Percentiles rank a stretch among this genome's conserved stretches.
Conservation (phyloP, 1,140 invertebrate species). For the Thaumetopoea pityocampa region DNA sequence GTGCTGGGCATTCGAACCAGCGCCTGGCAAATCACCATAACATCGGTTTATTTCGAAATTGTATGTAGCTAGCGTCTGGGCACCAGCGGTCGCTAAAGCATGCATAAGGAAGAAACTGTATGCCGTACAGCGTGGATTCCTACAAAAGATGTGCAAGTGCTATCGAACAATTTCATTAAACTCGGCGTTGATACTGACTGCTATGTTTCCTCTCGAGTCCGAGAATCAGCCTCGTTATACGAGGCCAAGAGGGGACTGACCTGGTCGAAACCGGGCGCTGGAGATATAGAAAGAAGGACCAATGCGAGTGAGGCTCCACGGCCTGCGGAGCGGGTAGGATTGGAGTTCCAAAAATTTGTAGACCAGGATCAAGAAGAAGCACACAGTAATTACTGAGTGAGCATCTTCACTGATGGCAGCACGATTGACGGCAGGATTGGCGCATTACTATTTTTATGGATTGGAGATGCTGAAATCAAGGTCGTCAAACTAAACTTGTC, state of each 20-base stretch:
- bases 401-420: conserved; percentile 22
- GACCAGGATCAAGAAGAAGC: not conserved
- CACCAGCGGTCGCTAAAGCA: too few species aligned
- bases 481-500: conserved; percentile 6
- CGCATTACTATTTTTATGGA: conserved; percentile 16
- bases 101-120: too few species aligned
- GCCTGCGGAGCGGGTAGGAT: not conserved
- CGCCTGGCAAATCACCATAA: conserved; percentile 5
- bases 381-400: not conserved
- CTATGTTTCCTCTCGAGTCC: conserved; percentile 10
- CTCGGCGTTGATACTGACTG: conserved; percentile 9
- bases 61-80: too few species aligned
- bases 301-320: not conserved
- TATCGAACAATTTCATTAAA: conserved; percentile 13
- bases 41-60: conserved; percentile 14
- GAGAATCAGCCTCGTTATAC: not conserved
- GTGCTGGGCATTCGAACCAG: conserved; percentile 3
- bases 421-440: conserved; percentile 25
- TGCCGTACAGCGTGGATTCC: too few species aligned
- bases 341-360: conserved; percentile 1
- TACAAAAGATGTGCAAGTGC: too few species aligned
- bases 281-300: conserved; percentile 2
- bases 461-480: conserved; percentile 2
- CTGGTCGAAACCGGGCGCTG: not conserved
- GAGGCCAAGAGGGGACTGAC: not conserved